phyloP scores from a whole-genome alignment of 1,140 invertebrate species.

The Listronotus oregonensis region DNA sequence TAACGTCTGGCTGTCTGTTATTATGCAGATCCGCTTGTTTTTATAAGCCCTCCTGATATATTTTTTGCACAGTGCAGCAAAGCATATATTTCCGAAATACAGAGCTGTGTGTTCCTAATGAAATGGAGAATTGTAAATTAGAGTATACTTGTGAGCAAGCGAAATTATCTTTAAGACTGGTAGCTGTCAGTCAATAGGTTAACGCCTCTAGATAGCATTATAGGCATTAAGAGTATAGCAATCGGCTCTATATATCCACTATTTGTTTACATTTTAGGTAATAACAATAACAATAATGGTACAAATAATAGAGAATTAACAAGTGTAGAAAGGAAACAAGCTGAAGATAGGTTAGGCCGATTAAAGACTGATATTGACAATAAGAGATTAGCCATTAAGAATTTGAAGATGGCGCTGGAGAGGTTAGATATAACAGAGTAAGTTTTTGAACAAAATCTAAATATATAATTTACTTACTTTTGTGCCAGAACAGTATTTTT shows the following conservation, averaged over 20 bases:
- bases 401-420: constrained; percentile 74
- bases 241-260: not conserved
- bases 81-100: too few relatives aligned
- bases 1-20: too few relatives aligned
- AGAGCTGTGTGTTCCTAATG: too few relatives aligned
- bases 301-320: constrained; percentile 51
- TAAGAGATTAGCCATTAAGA: constrained; percentile 73
- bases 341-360: constrained; percentile 70
- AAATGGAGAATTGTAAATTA: too few relatives aligned
- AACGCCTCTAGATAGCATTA: not conserved
- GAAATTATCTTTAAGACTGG: too few relatives aligned
- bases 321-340: constrained; percentile 66
- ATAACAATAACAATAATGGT: constrained; percentile 36
- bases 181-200: too few relatives aligned
- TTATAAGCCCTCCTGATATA: too few relatives aligned
- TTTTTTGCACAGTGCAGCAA: too few relatives aligned
- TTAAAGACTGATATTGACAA: constrained; percentile 73
- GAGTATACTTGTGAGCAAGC: too few relatives aligned
- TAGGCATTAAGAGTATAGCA: not conserved
- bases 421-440: constrained; percentile 78
- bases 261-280: constrained; percentile 8
- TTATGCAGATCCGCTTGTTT: too few relatives aligned
- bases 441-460: constrained; percentile 34
- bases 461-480: too few relatives aligned
- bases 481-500: too few relatives aligned